Evolutionary conservation across 1,140 invertebrate genomes (phyloP).

Genomic region (Halesus radiatus): DNA sequence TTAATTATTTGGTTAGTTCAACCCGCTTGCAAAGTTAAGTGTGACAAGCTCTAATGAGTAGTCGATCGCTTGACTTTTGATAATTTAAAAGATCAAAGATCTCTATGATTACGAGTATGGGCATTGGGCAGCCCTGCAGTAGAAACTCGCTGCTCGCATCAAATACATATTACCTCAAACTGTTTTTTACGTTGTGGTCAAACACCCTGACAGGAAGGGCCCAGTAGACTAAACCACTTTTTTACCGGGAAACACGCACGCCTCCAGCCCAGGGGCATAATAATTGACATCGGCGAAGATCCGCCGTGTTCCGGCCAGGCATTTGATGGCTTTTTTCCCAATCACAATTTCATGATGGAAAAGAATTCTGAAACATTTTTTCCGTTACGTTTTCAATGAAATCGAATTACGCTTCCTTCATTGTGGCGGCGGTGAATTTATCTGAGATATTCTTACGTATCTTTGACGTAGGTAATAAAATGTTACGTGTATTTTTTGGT

Average conservation of each 20-base stretch:
- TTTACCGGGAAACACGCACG: not conserved
- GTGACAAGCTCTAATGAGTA: too few relatives aligned
- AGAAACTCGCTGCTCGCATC: too few relatives aligned
- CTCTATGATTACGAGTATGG: too few relatives aligned
- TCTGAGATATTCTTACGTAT: too few relatives aligned
- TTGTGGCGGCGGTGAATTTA: not conserved
- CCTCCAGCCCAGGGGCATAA: slow-evolving; percentile 4
- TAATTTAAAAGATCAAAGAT: too few relatives aligned
- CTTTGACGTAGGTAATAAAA: not conserved
- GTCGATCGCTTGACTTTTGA: too few relatives aligned
- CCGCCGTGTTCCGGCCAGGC: not conserved
- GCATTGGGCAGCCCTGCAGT: too few relatives aligned
- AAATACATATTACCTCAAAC: too few relatives aligned
- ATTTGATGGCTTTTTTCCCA: slow-evolving; percentile 4
- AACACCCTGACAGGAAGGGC: not conserved
- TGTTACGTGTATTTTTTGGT: not conserved
- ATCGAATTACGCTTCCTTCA: slow-evolving; percentile 7
- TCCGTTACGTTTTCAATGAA: slow-evolving; percentile 14
- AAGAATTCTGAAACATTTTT: not conserved
- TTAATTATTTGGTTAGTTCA: too few relatives aligned
- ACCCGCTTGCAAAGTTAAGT: too few relatives aligned
- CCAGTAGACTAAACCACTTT: slow-evolving; percentile 1
- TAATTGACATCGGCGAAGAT: slow-evolving; percentile 8
- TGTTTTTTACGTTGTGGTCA: too few relatives aligned
- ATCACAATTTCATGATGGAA: slow-evolving; percentile 10